A percentile compares a stretch with the other conserved stretches of the same genome.
Conservation (phyloP, 2,113 vertebrate species). For the Poecile atricapillus region DNA sequence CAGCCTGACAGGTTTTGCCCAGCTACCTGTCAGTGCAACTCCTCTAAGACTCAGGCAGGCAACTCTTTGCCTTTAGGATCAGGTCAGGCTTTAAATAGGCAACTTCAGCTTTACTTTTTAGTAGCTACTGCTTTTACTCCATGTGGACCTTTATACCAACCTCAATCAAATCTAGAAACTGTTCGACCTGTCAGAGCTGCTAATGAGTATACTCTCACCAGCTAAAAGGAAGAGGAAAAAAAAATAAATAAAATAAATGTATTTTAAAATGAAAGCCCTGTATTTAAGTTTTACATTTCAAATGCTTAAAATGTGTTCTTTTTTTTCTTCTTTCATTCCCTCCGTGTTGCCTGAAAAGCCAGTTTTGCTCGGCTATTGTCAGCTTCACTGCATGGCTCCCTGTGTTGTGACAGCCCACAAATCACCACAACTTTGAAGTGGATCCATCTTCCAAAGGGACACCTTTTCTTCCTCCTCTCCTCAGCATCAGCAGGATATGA, state of each 20-base stretch:
- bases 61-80: neutral
- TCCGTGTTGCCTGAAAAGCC: neutral
- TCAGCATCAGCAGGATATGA: neutral
- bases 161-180: neutral
- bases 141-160: neutral
- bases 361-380: neutral
- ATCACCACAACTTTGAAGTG: accelerated
- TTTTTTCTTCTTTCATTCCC: neutral
- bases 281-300: neutral
- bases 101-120: neutral
- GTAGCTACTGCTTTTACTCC: neutral
- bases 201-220: neutral
- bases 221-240: neutral
- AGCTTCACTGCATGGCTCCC: neutral
- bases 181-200: neutral
- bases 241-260: neutral
- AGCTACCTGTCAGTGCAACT: neutral
- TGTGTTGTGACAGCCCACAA: neutral
- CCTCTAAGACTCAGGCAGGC: neutral
- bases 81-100: neutral
- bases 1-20: neutral
- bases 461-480: neutral
- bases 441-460: neutral
- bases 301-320: neutral
- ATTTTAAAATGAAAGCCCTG: neutral